Percentiles rank a stretch among this genome's conserved stretches.
Evolutionary conservation across 2,797 vertebrate genomes (phyloP).

Genomic region (Hydrolagus colliei): DNA sequence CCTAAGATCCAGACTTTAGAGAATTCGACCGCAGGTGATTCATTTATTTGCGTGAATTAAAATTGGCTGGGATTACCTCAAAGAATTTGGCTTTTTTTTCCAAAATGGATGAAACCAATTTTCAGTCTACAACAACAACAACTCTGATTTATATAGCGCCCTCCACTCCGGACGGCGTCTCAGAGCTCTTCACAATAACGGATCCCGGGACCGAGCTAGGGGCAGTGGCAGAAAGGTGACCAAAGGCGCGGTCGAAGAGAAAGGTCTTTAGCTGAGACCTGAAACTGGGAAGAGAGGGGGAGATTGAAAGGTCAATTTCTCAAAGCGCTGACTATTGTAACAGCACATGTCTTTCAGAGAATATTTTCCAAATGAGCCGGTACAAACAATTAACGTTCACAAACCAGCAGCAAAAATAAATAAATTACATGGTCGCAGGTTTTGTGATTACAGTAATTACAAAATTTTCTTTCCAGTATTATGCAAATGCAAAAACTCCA

Average conservation of each 20-base stretch:
- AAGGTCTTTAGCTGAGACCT: too few relatives aligned
- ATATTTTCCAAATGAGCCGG: not conserved
- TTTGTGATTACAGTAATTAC: constrained; percentile 12
- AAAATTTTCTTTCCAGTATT: not conserved
- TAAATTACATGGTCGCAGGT: not conserved
- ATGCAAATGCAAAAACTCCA: constrained; percentile 3
- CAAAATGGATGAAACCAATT: not conserved
- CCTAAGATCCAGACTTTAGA: not conserved
- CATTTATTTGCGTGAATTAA: not conserved
- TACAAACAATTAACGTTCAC: not conserved
- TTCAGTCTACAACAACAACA: not conserved
- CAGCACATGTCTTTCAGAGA: too few relatives aligned
- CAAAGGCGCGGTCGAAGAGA: too few relatives aligned
- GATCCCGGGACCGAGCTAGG: too few relatives aligned
- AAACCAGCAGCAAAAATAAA: not conserved
- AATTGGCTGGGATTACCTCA: not conserved
- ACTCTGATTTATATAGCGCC: too few relatives aligned
- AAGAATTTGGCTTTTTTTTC: not conserved
- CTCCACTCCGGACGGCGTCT: too few relatives aligned
- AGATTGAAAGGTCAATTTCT: not conserved
- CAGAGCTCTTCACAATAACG: too few relatives aligned
- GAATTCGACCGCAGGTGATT: not conserved
- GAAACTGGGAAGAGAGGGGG: too few relatives aligned
- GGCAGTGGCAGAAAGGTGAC: too few relatives aligned
- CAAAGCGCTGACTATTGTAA: not conserved